Conservation (phyloP, 2,797 vertebrate species). For the Lithobates sylvaticus region DNA sequence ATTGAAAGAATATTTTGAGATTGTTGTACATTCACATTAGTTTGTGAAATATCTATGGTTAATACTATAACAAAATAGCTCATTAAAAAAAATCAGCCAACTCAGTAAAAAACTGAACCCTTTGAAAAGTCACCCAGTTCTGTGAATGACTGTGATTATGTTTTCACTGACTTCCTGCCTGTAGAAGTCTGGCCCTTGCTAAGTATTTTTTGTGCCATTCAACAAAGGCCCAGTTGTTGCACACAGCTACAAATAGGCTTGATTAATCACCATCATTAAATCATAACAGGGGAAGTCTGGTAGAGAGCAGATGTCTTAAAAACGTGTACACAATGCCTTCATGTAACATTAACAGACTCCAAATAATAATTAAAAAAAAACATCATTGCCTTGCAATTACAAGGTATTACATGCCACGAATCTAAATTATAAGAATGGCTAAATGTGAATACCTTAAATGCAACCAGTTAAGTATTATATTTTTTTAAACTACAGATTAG, state of each 20-base stretch:
- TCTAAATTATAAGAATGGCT: neutral
- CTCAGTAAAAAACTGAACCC: slow-evolving; percentile 29
- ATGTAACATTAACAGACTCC: slow-evolving; percentile 56
- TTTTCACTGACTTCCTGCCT: slow-evolving; percentile 56
- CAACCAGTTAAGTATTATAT: neutral
- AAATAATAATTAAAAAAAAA: slow-evolving; percentile 51
- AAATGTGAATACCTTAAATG: neutral
- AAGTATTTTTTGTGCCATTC: slow-evolving; percentile 54
- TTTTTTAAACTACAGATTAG: neutral
- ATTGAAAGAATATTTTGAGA: neutral
- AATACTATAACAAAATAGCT: slow-evolving; percentile 13
- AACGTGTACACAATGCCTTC: slow-evolving; percentile 59
- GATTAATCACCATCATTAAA: slow-evolving; percentile 63
- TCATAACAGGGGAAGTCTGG: slow-evolving; percentile 61
- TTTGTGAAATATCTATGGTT: neutral
- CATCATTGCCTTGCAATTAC: slow-evolving; percentile 4
- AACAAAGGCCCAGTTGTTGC: slow-evolving; percentile 61
- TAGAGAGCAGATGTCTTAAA: slow-evolving; percentile 58
- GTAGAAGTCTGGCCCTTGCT: slow-evolving; percentile 41
- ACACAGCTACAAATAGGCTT: slow-evolving; percentile 57
- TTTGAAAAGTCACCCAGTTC: slow-evolving; percentile 44
- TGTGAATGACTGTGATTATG: slow-evolving; percentile 54
- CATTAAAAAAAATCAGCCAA: slow-evolving; percentile 14
- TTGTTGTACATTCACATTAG: neutral
- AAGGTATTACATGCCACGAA: slow-evolving; percentile 2